These are phyloP conservation scores for Agelas oroides DNA, from an alignment of 37 sponge, comb jelly and placozoan species.

Conservation along the genomic window DNA sequence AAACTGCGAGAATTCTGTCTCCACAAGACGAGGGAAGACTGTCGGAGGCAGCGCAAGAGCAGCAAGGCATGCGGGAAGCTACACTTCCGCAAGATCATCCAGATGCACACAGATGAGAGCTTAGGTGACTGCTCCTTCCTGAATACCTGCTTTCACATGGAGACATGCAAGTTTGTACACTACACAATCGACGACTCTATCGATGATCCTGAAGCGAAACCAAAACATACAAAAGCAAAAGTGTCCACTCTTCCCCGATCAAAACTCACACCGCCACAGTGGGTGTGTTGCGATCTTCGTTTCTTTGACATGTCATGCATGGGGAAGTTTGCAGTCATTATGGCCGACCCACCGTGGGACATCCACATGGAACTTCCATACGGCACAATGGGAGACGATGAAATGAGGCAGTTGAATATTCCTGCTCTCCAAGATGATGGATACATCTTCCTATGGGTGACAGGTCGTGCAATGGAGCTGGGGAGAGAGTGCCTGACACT, in stretches of 20 bases:
- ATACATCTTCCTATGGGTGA: constrained; percentile 97
- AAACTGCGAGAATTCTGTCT: constrained; percentile 89
- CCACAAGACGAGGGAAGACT: constrained; percentile 89
- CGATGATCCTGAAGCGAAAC: constrained; percentile 37
- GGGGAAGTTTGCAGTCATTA: constrained; percentile 94
- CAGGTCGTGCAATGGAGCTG: constrained; percentile 97
- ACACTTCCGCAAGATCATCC: constrained; percentile 90
- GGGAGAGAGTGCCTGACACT: constrained; percentile 90
- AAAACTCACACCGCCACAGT: constrained; percentile 85
- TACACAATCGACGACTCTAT: constrained; percentile 85
- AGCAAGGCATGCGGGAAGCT: constrained; percentile 84
- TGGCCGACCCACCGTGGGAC: constrained; percentile 99
- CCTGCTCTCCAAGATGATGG: constrained; percentile 94
- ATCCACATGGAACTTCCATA: constrained; percentile 99
- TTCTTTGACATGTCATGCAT: constrained; percentile 72
- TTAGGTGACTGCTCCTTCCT: constrained; percentile 98
- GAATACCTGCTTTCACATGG: constrained; percentile 97
- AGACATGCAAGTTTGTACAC: constrained; percentile 98
- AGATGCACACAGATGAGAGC: constrained; percentile 89
- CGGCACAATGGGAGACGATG: constrained; percentile 98
- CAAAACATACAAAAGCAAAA: not conserved
- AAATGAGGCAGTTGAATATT: constrained; percentile 91
- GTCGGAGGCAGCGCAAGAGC: constrained; percentile 63
- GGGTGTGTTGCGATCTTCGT: constrained; percentile 91
- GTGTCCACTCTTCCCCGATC: constrained; percentile 13